Base-by-base conservation (phyloP, 2,888 invertebrate genomes). In the Gerris lacustris region DNA sequence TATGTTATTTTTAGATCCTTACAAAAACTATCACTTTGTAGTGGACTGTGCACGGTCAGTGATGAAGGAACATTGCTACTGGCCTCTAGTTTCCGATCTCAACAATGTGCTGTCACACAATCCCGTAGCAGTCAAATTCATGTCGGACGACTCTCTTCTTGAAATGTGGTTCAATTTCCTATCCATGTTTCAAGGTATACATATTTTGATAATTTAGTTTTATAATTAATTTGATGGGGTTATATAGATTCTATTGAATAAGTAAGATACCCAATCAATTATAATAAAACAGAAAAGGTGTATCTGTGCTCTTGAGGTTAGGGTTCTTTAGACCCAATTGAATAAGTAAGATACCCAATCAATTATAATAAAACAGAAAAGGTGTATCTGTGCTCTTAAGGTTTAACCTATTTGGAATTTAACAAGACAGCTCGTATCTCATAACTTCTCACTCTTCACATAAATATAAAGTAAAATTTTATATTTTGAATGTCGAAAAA, bases 31-130 rank as follows among this genome's bases (percentile, higher is more conserved):
- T 77, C 96, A 96, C 80, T 88, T 87, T 78, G 95, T 96, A 43
- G 96, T 97, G 68, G 94, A 96, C 80, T 97, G 97, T 80, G 91
- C 89, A 15, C 86, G 89, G 75, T 86, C 90, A 72, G 92, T 96
- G 43, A 96, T 98, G 94, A 95, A 94, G 82, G 94, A 96, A 79
- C 97, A 98, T 80, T 96, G 96, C 82, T 97, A 96, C 81, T 98
- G 97, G 97, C 96, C 97, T 0, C 84, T 97, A 6, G 95, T 97
- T 55, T 96, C 95, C 0, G 97, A 98, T 82, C 87, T 98, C 76
- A 96, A 96, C 79, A 98, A 97, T 80, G 92, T 98, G 69, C 84
- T 98, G 17, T 94, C 95, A 0, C 97, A 98, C 79, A 87, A 89
- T 78, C 91, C 92, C 17, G 94, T 98, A 5, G 96, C 96, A 17